Conservation (phyloP, 2,113 vertebrate genomes). For the Gymnorhina tibicen region DNA sequence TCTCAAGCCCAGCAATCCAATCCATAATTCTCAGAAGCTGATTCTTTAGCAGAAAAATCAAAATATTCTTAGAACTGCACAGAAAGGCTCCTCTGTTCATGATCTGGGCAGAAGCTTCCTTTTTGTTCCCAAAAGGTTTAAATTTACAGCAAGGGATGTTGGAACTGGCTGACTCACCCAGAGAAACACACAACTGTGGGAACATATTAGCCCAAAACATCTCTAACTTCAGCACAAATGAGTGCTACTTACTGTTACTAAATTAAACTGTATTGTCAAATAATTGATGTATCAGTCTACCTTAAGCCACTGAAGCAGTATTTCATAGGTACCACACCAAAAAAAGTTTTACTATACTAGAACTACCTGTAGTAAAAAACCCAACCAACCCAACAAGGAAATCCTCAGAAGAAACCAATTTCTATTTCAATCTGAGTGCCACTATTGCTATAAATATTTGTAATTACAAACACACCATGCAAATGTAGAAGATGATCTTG, state of each 20-base stretch:
- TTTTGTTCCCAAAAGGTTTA: neutral
- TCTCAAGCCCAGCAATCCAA: neutral
- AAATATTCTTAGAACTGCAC: neutral
- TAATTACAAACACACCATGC: neutral
- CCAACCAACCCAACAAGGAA: neutral
- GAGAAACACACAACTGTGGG: neutral
- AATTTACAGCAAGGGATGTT: neutral
- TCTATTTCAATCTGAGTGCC: neutral
- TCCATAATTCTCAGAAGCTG: neutral
- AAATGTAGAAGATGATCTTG: neutral
- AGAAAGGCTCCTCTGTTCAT: neutral
- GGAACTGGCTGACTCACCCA: neutral
- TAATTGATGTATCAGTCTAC: neutral
- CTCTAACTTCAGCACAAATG: neutral
- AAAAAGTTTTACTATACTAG: neutral
- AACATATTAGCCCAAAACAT: neutral
- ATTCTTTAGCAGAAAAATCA: neutral
- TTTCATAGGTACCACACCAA: neutral
- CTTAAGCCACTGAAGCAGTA: neutral
- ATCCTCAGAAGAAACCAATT: neutral
- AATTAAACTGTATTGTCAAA: neutral
- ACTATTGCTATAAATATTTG: neutral
- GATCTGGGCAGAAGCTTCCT: neutral
- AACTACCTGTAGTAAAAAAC: neutral
- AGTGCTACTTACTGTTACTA: neutral